Percentiles rank a stretch among this genome's conserved stretches.
phyloP scores from a whole-genome alignment of 2,888 invertebrate genomes.

The Tetheella fluctuosa region DNA sequence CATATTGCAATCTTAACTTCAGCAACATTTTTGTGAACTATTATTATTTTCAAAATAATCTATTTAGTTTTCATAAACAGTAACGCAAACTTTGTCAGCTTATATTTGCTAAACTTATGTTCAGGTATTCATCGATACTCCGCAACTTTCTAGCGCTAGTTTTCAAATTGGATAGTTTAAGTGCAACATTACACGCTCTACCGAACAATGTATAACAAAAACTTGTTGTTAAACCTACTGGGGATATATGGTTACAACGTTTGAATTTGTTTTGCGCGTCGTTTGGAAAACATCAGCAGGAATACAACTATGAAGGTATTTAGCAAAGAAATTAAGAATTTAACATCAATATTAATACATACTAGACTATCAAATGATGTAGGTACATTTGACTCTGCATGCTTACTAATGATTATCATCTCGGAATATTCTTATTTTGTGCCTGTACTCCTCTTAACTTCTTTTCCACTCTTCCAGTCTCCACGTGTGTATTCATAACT shows the following conservation, averaged over 20 bases:
- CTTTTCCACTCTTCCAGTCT: too few relatives aligned
- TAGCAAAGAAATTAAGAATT: too few relatives aligned
- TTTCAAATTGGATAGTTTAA: constrained; percentile 6
- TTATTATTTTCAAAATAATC: background rate
- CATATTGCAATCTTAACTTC: background rate
- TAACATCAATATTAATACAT: too few relatives aligned
- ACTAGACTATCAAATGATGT: too few relatives aligned
- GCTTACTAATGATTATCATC: background rate
- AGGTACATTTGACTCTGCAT: background rate
- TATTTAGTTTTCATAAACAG: background rate
- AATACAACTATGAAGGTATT: background rate
- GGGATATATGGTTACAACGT: background rate
- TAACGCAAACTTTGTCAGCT: background rate
- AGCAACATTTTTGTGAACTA: too few relatives aligned
- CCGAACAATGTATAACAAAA: constrained; percentile 5
- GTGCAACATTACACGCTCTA: constrained; percentile 4
- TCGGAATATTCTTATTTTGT: too few relatives aligned
- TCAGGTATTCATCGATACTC: background rate
- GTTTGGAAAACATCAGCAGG: background rate
- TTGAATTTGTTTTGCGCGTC: constrained; percentile 3
- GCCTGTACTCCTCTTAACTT: too few relatives aligned
- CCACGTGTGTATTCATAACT: background rate
- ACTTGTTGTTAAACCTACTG: constrained; percentile 3
- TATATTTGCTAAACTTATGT: background rate
- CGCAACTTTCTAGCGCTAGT: background rate